Evolutionary conservation across 2,888 invertebrate species (phyloP), one percentile per base, ranked within the genome.

Genomic region (Athetis lepigone): DNA sequence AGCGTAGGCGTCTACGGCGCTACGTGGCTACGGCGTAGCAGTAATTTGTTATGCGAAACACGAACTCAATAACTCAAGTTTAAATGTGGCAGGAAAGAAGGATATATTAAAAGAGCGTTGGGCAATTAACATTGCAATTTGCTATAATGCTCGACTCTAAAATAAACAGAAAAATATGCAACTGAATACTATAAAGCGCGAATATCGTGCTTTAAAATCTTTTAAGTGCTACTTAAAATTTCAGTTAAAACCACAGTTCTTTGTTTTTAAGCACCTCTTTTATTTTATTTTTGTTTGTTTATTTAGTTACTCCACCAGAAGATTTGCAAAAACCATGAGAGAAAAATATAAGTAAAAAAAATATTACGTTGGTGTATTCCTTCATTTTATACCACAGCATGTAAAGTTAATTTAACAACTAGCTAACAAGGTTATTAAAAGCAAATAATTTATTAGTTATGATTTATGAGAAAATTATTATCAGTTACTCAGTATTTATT

Each of bases 61-160:
- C 91, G 90, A 85, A 87, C 79, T 83, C 85, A 87, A 90, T 91
- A 91, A 90, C 86, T 91, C 88, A 90, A 85, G 86, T 75, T 81
- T 81, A 81, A 80, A 80, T 79, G 77, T 83, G 79, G 81, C 78
- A 84, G 82, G 80, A 80, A 80, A 78, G 77, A 71, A 81, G 84
- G 84, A 89, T 88, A 86, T 89, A 90, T 90, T 88, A 87, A 85
- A 86, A 86, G 85, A 83, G 77, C 77, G 72, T 75, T 70, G 65
- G 71, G 82, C 81, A 88, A 88, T 88, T 86, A 88, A 87, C 85
- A 83, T 82, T 80, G 78, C 82, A 80, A 84, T 84, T 81, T 78
- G 76, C 81, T 60, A 75, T 79, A 70, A 84, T 66, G 68, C 78
- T 56, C 43, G 49, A 66, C 66, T 68, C 50, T 73, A 56, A 70